These are phyloP conservation scores for Heliconius himera DNA, from an alignment of 1,140 invertebrate genomes.

Conservation along the genomic window DNA sequence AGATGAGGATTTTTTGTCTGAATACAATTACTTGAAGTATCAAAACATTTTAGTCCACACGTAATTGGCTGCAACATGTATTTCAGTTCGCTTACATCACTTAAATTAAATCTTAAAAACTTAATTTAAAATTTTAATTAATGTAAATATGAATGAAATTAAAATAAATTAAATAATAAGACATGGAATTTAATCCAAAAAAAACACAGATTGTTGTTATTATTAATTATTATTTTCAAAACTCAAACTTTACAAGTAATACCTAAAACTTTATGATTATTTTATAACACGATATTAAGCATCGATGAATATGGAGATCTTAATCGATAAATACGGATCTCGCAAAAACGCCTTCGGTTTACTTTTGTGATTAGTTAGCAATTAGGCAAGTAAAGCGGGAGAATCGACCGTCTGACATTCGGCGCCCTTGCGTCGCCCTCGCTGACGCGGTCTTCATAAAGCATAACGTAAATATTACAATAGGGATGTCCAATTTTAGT, in stretches of 20 bases:
- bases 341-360: slow-evolving; percentile 29
- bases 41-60: neutral
- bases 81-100: no score
- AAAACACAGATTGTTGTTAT: neutral
- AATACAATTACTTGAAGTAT: neutral
- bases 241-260: neutral
- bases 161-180: neutral
- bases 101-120: no score
- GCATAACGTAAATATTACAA: slow-evolving; percentile 38
- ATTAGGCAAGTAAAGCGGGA: slow-evolving; percentile 63
- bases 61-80: neutral
- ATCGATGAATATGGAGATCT: slow-evolving; percentile 14
- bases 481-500: slow-evolving; percentile 30
- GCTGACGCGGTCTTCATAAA: slow-evolving; percentile 37
- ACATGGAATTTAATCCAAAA: neutral
- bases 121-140: no score
- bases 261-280: slow-evolving; percentile 4
- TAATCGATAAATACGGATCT: slow-evolving; percentile 33
- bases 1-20: neutral
- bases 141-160: neutral
- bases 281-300: neutral
- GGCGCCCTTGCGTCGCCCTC: slow-evolving; percentile 61
- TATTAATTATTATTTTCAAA: neutral
- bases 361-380: slow-evolving; percentile 61
- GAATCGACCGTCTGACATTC: slow-evolving; percentile 72